These are phyloP conservation scores for Colletes gigas DNA, from an alignment of 1,140 invertebrate genomes.

Conservation along the genomic window DNA sequence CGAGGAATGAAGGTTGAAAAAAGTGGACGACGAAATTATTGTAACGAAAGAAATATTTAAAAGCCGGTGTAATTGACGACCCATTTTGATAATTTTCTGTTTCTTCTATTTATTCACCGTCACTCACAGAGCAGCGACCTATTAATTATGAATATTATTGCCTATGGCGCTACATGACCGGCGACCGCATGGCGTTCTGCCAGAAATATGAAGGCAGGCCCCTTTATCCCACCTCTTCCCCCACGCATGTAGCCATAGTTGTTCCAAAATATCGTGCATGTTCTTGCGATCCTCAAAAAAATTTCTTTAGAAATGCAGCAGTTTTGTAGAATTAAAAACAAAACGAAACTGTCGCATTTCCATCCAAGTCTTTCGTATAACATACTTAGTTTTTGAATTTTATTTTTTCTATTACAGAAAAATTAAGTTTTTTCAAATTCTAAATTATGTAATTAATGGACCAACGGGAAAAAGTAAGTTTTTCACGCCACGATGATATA, in stretches of 20 bases:
- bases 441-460: no score
- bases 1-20: not conserved
- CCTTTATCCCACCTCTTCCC: not conserved
- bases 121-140: conserved; percentile 77
- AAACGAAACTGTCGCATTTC: no score
- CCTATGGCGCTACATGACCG: conserved; percentile 78
- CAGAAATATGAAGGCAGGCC: conserved; percentile 69
- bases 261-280: conserved; percentile 2
- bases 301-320: not conserved
- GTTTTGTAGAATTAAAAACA: not conserved
- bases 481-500: no score
- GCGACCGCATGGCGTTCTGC: conserved; percentile 68
- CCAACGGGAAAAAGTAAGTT: no score
- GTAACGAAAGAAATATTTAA: conserved; percentile 2
- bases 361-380: no score
- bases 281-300: not conserved
- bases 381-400: no score
- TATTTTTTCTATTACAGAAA: no score
- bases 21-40: not conserved
- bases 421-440: no score
- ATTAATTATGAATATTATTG: conserved; percentile 81
- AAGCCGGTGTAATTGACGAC: not conserved
- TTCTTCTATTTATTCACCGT: conserved; percentile 65
- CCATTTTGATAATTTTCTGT: conserved; percentile 14
- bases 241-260: not conserved